Base-by-base conservation (phyloP, 2,113 vertebrate species). In the Coptodon rendalli region DNA sequence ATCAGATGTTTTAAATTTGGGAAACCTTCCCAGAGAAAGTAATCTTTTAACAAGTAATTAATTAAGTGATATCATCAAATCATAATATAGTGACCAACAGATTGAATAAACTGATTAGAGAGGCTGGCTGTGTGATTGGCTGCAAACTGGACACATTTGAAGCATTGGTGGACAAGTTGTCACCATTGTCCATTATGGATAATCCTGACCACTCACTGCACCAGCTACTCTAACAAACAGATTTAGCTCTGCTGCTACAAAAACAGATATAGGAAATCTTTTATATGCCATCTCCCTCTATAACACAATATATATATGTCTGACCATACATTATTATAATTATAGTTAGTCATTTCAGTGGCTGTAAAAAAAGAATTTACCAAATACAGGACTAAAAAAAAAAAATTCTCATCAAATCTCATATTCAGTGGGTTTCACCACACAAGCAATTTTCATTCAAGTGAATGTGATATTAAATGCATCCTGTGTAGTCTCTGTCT, bases 331-430 rank as follows among this genome's bases (percentile, higher is more conserved):
- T 76, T 29, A 48, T 76, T 45, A 76, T 24, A 40, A 71, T 76
- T 73, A 73, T 43, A 45, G 5, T 73, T 45, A 45, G 40, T 73
- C 22, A 48, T 73, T 73, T 48, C 22, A 48, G 24, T 17, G 40
- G 13, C 40, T 73, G 22, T 48, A 45, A 27, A 9, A 29, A 11
- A 45, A 27, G 5, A 43, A 71, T 43, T 27, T 45, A 38, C 68
- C 22, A 73, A 73, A 73, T 73, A 73, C 9, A 27, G 68, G 40
- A 45, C 27, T 45, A 10, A 27, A 56, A 56, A 12, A 38, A n/a
- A 0, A 0, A 0, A 2, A 27, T 71, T 27, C 9, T 9, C 40
- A 29, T 76, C 40, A 11, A 38, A 45, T 27, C 68, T 27, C 40
- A 73, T 27, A 29, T 19, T 43, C 24, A 10, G 40, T 76, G 24